Base-by-base conservation (phyloP, 2,797 vertebrate species). In the Fringilla coelebs region DNA sequence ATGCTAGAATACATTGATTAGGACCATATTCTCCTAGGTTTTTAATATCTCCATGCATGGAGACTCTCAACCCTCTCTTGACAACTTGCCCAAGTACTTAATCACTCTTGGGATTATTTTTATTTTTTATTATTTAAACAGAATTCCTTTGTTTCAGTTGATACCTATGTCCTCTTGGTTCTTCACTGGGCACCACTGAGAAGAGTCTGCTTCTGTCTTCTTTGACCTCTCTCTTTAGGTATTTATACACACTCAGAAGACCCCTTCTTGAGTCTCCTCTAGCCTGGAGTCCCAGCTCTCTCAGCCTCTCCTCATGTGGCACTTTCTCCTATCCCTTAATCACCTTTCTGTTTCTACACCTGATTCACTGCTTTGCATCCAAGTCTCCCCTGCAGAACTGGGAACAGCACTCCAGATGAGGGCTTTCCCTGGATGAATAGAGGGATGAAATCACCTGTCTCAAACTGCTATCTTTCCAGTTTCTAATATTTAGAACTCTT, bases 81-180 rank as follows among this genome's bases (percentile, higher is more conserved):
- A 29, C 5, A 94, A 48, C 14, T 2, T 62, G 14, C 45, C 6
- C 18, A 21, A 63, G 17, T 55, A 18, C 15, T 66, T 24, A 34
- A 22, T 45, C 25, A 43, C 6, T 22, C 13, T 43, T 13, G 36
- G 16, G 11, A 7, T 46, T 48, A 32, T 41, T 60, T 67, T 9
- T 19, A 12, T 17, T 40, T 79, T 55, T 34, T 29, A 11, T 46
- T 41, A 2, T 34, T 89, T 73, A 34, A 89, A 80, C 3, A 61
- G 18, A 70, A 55, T 55, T 55, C 32, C 6, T n/a, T 2, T 45
- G 8, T 72, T 91, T 85, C 38, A 22, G 11, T 61, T 85, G 3
- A 2, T 52, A 22, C 8, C 4, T 6, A 4, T 43, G 66, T 21
- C 9, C 13, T 57, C 36, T 58, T 1, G 0, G 49, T 63, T 63